Base-by-base conservation (phyloP, 2,888 invertebrate genomes). In the Drosophila flavopinicola region DNA sequence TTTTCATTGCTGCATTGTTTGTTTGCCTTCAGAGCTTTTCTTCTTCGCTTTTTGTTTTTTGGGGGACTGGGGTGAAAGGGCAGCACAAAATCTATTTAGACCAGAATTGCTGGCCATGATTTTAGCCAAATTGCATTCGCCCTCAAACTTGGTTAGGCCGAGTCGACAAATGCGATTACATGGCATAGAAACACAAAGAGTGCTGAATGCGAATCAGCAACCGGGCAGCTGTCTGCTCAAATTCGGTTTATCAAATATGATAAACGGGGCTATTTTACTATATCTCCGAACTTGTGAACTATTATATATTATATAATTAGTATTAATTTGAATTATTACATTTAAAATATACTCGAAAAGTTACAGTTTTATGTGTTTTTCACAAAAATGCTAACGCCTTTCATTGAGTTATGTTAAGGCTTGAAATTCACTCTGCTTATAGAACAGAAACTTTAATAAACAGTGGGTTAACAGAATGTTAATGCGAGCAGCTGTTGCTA, bases 41-140 rank as follows among this genome's bases (percentile, higher is more conserved):
- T 39, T 54, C 33, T 51, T 54, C 13, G 10, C 3, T 42, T 41
- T 9, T 32, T 9, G 15, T 17, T 15, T 9, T 24, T 10, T 20
- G 20, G 20, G 20, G 20, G 20, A 6, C 10, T 38, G 6, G 24
- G 20, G 29, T 10, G 30, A 6, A 20, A 15, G 20, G 33, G 10
- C 44, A 42, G 57, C 6, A 24, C 39, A 25, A 35, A 79, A 66
- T 63, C 80, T 84, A 66, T 76, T 76, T 80, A 58, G 63, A 59
- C 64, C 61, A 59, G 61, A 75, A 71, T 56, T 54, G 66, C 42
- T 44, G 70, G 52, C 24, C 73, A 78, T 83, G 72, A 63, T 75
- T 65, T 71, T 44, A 57, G 74, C 38, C 52, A 80, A 80, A 80
- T 80, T 87, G 87, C 83, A 82, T 74, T 87, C 56, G 44, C 23